Evolutionary conservation across 2,888 invertebrate genomes (phyloP), one percentile per base, ranked within the genome.

Genomic region (Drosophila lacicola): DNA sequence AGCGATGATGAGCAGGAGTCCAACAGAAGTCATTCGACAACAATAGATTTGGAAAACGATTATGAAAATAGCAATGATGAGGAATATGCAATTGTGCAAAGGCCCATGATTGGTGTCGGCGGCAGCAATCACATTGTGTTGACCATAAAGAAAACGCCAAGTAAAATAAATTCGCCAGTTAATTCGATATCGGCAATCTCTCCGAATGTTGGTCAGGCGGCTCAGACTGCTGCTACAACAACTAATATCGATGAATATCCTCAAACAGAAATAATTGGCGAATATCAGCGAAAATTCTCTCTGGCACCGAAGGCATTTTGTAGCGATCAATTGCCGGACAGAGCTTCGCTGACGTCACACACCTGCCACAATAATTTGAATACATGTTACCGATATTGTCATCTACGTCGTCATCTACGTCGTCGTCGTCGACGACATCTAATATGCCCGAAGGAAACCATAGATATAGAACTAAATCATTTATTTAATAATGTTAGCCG

Each of bases 131-230:
- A 91, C 56, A 91, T 92, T 34, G 90, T 92, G 1, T 49, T 92
- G 61, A 91, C 91, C 11, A 91, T 92, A 49, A 91, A 91, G 41
- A 92, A 92, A 74, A 91, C 90, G 5, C 90, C 91, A 13, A 90
- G 83, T 53, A 90, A 91, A 82, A 81, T 81, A 0, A 88, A 85
- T 61, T 90, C 90, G 0, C 82, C 90, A 2, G 82, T 80, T 8
- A 85, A 81, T 19, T 85, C 88, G 3, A 68, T 82, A 13, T 74
- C 80, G 34, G 72, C 71, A 19, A 65, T 67, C 9, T 84, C 88
- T 9, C 78, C 87, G 1, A 54, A 57, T 21, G 58, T 70, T 9
- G 33, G 47, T 13, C 29, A 51, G 2, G 19, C 17, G 4, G 14
- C 10, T 33, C 45, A 44, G 29, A 68, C 53, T 47, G 11, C 21